Conservation (phyloP, 1,140 invertebrate genomes). For the Carposina sasakii region DNA sequence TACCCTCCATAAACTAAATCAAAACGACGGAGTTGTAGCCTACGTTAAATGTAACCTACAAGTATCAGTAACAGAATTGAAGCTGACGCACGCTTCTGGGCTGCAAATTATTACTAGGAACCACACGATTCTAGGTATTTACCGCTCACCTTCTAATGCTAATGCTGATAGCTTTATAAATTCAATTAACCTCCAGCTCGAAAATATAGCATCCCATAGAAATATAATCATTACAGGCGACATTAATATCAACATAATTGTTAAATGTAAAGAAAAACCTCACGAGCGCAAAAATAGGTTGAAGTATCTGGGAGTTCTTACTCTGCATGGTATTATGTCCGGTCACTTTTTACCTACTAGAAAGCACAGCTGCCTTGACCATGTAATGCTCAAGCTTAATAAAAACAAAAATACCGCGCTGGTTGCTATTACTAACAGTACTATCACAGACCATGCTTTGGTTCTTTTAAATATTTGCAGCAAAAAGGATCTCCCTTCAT, state of each 20-base stretch:
- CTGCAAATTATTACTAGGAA: slow-evolving; percentile 1
- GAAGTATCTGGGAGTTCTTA: neutral
- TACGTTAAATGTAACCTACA: slow-evolving; percentile 4
- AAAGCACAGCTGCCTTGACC: slow-evolving; percentile 6
- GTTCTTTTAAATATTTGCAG: neutral
- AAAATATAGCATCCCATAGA: neutral
- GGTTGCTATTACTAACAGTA: slow-evolving; percentile 7
- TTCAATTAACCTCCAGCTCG: neutral
- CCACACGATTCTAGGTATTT: slow-evolving; percentile 10
- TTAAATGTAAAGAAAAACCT: neutral
- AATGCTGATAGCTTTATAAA: neutral
- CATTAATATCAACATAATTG: neutral
- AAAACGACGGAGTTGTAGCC: slow-evolving; percentile 14
- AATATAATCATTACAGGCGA: neutral
- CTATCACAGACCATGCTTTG: slow-evolving; percentile 8
- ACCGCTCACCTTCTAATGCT: slow-evolving; percentile 10
- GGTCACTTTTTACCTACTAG: slow-evolving; percentile 9
- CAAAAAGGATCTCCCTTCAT: neutral
- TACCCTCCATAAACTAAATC: slow-evolving; percentile 1
- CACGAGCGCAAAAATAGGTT: slow-evolving; percentile 3
- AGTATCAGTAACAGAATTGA: neutral
- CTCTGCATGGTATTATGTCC: slow-evolving; percentile 2
- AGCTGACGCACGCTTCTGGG: neutral
- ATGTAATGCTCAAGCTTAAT: slow-evolving; percentile 11
- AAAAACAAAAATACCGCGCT: neutral